Conservation (phyloP, 2,888 invertebrate species). For the Acrocyrtus sp. region DNA sequence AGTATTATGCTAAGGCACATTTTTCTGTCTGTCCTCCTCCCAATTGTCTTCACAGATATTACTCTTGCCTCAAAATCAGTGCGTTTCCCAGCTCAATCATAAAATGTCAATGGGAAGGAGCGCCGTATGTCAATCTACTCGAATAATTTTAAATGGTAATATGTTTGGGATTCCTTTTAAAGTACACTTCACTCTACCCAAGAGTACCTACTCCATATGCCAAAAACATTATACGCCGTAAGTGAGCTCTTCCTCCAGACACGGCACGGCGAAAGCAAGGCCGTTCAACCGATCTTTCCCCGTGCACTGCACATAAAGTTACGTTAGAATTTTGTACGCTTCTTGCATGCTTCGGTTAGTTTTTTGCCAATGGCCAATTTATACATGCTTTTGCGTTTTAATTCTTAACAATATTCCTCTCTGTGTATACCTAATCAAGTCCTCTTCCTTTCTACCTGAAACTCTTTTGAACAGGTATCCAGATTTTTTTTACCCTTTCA, state of each 20-base stretch:
- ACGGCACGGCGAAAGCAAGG: constrained; percentile 34
- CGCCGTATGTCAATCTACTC: background rate
- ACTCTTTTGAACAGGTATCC: background rate
- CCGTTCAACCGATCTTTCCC: constrained; percentile 44
- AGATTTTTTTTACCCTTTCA: too few relatives aligned
- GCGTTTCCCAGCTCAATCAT: too few relatives aligned
- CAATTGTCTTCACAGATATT: too few relatives aligned
- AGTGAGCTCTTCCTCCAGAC: background rate
- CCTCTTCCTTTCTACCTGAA: background rate
- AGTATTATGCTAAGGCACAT: background rate
- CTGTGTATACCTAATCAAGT: background rate
- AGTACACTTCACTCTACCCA: constrained; percentile 9
- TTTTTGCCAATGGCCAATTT: constrained; percentile 10
- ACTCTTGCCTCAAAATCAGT: too few relatives aligned
- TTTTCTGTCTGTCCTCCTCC: too few relatives aligned
- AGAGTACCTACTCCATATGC: background rate
- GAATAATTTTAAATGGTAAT: background rate
- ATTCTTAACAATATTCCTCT: background rate
- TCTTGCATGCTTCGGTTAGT: constrained; percentile 1
- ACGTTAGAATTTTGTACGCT: background rate
- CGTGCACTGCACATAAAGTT: constrained; percentile 12
- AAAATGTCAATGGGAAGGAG: background rate
- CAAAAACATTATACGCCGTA: background rate
- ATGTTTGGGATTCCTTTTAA: background rate
- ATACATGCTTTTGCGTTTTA: background rate